A percentile compares a stretch with the other conserved stretches of the same genome.
These are phyloP conservation scores for Xiphophorus birchmanni DNA, from an alignment of 2,797 vertebrate genomes.

Conservation along the genomic window DNA sequence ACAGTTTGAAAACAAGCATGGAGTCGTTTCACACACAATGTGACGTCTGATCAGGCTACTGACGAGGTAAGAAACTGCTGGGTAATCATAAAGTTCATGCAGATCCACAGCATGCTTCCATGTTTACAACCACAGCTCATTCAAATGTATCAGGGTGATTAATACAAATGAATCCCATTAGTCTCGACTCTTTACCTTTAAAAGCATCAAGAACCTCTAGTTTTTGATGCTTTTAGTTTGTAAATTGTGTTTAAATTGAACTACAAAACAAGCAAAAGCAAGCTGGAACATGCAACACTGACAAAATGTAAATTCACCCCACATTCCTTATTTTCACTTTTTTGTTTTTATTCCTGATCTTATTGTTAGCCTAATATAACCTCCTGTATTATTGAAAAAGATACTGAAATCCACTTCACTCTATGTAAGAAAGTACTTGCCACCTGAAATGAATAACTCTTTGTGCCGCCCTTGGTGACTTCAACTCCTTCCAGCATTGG, in stretches of 20 bases:
- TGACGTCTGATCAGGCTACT: conserved; percentile 28
- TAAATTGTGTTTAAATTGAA: not conserved
- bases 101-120: conserved; percentile 17
- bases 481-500: not conserved
- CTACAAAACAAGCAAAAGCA: not conserved
- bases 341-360: not conserved
- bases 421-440: not conserved
- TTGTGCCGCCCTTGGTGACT: too few species aligned
- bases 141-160: not conserved
- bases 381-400: not conserved
- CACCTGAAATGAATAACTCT: not conserved
- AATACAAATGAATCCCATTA: conserved; percentile 8
- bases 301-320: not conserved
- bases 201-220: not conserved
- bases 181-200: not conserved
- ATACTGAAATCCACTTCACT: not conserved
- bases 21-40: conserved; percentile 37
- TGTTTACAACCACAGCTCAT: conserved; percentile 35
- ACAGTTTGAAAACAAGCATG: conserved; percentile 35
- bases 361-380: not conserved
- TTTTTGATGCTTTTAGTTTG: not conserved
- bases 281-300: not conserved
- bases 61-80: conserved; percentile 29
- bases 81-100: conserved; percentile 30
- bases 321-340: not conserved